phyloP scores from a whole-genome alignment of 2,113 vertebrate species.

The Perca flavescens region DNA sequence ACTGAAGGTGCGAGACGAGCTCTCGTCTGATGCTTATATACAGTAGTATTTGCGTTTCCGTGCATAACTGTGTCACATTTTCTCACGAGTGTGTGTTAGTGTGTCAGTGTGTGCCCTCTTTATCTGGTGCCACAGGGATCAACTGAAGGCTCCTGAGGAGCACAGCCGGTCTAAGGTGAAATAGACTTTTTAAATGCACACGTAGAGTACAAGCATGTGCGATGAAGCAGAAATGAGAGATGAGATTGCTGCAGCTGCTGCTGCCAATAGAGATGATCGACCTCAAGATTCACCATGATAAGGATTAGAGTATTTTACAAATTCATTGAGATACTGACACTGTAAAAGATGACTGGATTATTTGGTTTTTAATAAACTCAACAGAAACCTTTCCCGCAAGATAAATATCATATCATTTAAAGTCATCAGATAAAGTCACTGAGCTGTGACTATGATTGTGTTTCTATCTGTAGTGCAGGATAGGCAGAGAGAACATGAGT shows the following conservation, averaged over 20 bases:
- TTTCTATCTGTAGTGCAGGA: slow-evolving; percentile 23
- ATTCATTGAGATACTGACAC: not conserved
- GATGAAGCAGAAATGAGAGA: not conserved
- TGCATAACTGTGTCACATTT: slow-evolving; percentile 81
- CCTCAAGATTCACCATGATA: slow-evolving; percentile 35
- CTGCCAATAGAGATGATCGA: not conserved
- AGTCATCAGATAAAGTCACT: not conserved
- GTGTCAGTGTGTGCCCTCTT: slow-evolving; percentile 84
- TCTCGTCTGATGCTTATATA: slow-evolving; percentile 5
- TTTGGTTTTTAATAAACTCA: not conserved
- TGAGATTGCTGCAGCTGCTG: not conserved
- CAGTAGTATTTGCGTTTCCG: slow-evolving; percentile 57
- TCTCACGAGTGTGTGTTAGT: slow-evolving; percentile 81
- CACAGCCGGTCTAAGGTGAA: not conserved
- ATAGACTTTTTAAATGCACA: not conserved
- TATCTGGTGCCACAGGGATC: slow-evolving; percentile 72
- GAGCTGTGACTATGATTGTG: slow-evolving; percentile 1
- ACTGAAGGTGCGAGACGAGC: not conserved
- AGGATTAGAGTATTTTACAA: slow-evolving; percentile 2
- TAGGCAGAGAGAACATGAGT: slow-evolving; percentile 37
- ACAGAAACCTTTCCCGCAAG: not conserved
- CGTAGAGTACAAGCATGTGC: not conserved
- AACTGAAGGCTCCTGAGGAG: slow-evolving; percentile 37
- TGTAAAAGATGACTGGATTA: not conserved
- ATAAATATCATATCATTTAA: not conserved